Evolutionary conservation across 2,113 vertebrate genomes (phyloP).

Genomic region (Oryctolagus cuniculus): DNA sequence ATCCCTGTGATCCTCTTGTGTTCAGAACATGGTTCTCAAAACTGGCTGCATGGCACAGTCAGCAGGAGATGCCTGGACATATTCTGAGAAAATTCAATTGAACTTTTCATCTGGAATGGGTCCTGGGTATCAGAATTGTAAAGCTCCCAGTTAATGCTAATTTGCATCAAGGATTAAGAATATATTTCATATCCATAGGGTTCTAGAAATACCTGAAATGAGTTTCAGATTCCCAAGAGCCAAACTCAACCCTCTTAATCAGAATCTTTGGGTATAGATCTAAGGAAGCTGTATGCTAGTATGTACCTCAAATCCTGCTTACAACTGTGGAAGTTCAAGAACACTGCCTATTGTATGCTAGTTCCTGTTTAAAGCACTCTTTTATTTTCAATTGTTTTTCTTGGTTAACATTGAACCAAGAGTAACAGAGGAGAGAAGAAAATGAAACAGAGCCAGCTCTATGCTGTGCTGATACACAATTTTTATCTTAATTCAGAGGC

Average conservation of each 20-base stretch:
- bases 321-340: not conserved
- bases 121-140: not conserved
- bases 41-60: not conserved
- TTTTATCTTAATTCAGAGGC: constrained; percentile 18
- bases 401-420: not conserved
- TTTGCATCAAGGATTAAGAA: not conserved
- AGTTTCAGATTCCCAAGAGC: not conserved
- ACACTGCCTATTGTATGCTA: not conserved
- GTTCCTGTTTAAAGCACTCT: not conserved
- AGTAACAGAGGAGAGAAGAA: not conserved
- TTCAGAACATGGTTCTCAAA: not conserved
- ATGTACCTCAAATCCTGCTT: not conserved
- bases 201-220: not conserved
- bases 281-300: not conserved
- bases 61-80: not conserved
- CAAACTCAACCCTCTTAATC: not conserved
- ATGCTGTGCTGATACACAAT: not conserved
- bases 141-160: not conserved
- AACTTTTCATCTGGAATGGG: not conserved
- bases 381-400: not conserved
- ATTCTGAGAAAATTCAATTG: not conserved
- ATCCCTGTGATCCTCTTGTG: not conserved
- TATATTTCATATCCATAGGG: not conserved
- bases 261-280: too few species aligned
- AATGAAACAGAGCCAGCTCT: constrained; percentile 24